These are phyloP conservation scores for Metallyticus violacea DNA, from an alignment of 2,888 invertebrate genomes.

Conservation along the genomic window DNA sequence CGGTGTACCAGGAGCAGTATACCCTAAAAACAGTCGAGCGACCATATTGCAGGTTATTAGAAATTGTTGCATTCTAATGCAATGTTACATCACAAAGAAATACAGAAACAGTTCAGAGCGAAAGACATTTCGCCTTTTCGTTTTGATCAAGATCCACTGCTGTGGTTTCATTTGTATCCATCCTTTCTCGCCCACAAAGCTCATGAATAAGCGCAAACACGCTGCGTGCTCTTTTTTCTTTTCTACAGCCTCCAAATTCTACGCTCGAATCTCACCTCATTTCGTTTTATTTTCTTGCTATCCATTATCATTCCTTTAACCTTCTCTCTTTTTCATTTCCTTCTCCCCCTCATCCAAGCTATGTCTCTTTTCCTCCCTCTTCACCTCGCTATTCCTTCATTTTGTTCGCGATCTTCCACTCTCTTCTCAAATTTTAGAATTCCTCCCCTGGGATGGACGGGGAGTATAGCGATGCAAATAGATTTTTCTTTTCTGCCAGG, in stretches of 20 bases:
- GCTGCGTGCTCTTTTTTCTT: not conserved
- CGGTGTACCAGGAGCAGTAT: too few species aligned
- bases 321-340: not conserved
- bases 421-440: constrained; percentile 6
- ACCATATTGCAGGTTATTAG: too few species aligned
- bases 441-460: not conserved
- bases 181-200: not conserved
- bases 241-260: constrained; percentile 3
- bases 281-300: constrained; percentile 1
- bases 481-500: not conserved
- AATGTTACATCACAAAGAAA: not conserved
- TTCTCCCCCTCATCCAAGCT: not conserved
- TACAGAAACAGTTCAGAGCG: not conserved
- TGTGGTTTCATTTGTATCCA: not conserved
- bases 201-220: not conserved
- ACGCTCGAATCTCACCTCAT: constrained; percentile 13
- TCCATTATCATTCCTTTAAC: not conserved
- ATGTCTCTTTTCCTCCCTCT: not conserved
- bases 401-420: not conserved
- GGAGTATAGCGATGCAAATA: not conserved
- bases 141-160: not conserved
- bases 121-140: not conserved
- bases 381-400: not conserved
- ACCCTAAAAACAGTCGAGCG: too few species aligned
- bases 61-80: too few species aligned